Evolutionary conservation across 2,888 invertebrate genomes (phyloP), one percentile per base, ranked within the genome.

Genomic region (Thera obeliscata): DNA sequence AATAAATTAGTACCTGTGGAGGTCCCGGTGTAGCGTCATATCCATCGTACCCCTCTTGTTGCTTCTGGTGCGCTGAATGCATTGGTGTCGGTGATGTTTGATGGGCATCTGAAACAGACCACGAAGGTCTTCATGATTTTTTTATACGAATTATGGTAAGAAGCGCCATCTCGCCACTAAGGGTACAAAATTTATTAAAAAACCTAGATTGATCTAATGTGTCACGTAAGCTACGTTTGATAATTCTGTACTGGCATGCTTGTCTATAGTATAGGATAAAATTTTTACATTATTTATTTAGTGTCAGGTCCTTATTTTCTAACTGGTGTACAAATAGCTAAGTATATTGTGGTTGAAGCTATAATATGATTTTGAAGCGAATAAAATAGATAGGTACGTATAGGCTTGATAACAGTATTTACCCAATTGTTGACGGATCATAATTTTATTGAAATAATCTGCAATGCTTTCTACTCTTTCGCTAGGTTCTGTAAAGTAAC

Each of bases 381-480:
- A 22, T 22, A 22, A 46, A 46, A 33, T 52, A 52, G 33, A 8
- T 57, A 8, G 33, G 7, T 2, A 22, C 5, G 7, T 43, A 2
- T 43, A 43, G 41, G 41, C 22, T 41, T 8, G 43, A n/a, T 41
- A 57, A 8, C 22, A 12, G 9, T 52, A 54, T 55, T 64, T 49
- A 64, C 64, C 64, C 4, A 64, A 36, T 59, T 48, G 11, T 5
- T 64, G 59, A 49, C 41, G 8, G 35, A 67, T 54, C 33, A 87
- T 71, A 54, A 87, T 77, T 7, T 78, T 82, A 48, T 84, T 81
- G 62, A 89, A 89, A 69, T 87, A 87, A 71, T 88, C 80, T 2
- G 79, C 70, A 3, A 89, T 71, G 50, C 79, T 78, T 76, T 89
- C 85, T 55, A 83, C 63, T 56, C 71, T 75, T 36, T 74, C 72